Conservation (phyloP, 1,140 invertebrate species). For the Listronotus oregonensis region DNA sequence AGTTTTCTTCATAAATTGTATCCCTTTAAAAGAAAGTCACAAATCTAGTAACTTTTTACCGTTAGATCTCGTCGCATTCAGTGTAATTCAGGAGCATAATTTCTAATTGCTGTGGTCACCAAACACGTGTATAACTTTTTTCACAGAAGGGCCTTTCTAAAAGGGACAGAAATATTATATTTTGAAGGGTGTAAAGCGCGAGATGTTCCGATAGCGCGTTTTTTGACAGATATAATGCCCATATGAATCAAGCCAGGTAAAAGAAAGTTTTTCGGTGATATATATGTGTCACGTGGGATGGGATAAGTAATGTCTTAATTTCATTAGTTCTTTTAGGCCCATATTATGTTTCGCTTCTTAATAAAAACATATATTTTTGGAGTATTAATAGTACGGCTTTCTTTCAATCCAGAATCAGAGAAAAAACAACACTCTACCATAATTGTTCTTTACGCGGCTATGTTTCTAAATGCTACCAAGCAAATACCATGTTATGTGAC, state of each 20-base stretch:
- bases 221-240: slow-evolving; percentile 34
- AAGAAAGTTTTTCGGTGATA: slow-evolving; percentile 21
- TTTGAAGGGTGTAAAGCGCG: slow-evolving; percentile 31
- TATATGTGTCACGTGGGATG: slow-evolving; percentile 22
- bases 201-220: slow-evolving; percentile 24
- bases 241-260: slow-evolving; percentile 35
- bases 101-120: slow-evolving; percentile 31
- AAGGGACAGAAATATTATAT: slow-evolving; percentile 33
- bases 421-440: no score
- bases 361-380: neutral
- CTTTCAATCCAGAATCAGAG: no score
- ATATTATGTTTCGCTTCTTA: slow-evolving; percentile 10
- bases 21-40: slow-evolving; percentile 15
- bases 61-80: slow-evolving; percentile 28
- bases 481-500: no score
- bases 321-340: neutral
- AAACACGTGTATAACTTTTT: slow-evolving; percentile 19
- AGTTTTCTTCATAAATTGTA: slow-evolving; percentile 21
- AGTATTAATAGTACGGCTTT: no score
- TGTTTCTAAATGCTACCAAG: no score
- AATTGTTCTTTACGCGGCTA: no score
- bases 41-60: slow-evolving; percentile 12
- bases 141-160: slow-evolving; percentile 23
- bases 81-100: slow-evolving; percentile 37
- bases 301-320: slow-evolving; percentile 32